Conservation (phyloP, 2,888 invertebrate species). For the Philonicus albiceps region DNA sequence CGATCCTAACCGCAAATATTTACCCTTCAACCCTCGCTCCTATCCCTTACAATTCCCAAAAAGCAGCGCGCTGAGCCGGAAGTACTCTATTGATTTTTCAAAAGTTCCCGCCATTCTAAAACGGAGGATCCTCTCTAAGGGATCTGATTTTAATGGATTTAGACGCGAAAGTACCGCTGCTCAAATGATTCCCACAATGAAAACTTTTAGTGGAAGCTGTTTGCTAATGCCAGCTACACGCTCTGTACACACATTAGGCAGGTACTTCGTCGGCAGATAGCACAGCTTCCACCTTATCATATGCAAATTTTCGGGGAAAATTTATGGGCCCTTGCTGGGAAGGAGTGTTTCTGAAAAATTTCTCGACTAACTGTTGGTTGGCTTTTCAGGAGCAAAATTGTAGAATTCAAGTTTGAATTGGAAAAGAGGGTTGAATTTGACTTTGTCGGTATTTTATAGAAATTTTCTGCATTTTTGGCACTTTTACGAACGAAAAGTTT, state of each 20-base stretch:
- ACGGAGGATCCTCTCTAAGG: neutral
- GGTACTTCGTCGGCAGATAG: neutral
- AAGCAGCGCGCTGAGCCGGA: neutral
- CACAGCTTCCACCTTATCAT: neutral
- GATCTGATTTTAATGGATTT: conserved; percentile 11
- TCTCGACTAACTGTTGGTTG: neutral
- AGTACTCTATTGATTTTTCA: conserved; percentile 12
- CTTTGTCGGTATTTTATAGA: neutral
- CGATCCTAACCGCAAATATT: neutral
- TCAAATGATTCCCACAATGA: neutral
- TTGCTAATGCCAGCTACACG: neutral
- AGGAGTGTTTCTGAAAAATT: neutral
- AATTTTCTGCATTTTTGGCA: neutral
- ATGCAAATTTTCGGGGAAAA: neutral
- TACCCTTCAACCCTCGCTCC: neutral
- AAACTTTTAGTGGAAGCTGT: neutral
- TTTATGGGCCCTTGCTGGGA: neutral
- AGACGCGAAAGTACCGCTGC: neutral
- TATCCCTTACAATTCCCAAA: neutral
- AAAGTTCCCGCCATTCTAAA: neutral
- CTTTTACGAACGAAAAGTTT: neutral
- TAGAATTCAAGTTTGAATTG: neutral
- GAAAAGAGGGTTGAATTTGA: neutral
- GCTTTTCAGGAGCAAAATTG: neutral
- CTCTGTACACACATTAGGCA: neutral